A percentile compares a stretch with the other conserved stretches of the same genome.
These are phyloP conservation scores for Idaea aversata DNA, from an alignment of 2,888 invertebrate species.

Conservation along the genomic window DNA sequence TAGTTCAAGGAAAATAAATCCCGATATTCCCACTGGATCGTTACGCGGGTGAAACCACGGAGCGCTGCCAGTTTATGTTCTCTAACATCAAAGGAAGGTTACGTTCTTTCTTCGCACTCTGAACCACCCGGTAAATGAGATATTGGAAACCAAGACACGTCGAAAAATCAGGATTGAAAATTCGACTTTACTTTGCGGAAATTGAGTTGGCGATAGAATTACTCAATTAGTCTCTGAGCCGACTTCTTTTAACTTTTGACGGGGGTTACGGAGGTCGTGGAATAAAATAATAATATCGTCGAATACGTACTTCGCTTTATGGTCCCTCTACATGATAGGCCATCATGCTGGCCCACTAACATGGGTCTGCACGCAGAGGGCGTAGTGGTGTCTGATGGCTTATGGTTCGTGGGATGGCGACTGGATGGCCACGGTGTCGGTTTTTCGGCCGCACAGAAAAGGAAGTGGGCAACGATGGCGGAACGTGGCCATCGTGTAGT, in stretches of 20 bases:
- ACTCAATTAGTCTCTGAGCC: constrained; percentile 41
- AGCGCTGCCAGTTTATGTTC: background rate
- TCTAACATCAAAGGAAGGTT: background rate
- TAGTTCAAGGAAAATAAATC: too few relatives aligned
- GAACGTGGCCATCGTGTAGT: too few relatives aligned
- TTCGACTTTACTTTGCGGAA: constrained; percentile 29
- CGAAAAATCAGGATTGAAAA: constrained; percentile 37
- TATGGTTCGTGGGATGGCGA: too few relatives aligned
- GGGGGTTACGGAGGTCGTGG: constrained; percentile 11
- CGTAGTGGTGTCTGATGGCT: too few relatives aligned
- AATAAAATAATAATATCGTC: constrained; percentile 8
- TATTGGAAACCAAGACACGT: constrained; percentile 37
- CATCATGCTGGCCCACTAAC: too few relatives aligned
- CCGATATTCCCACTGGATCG: too few relatives aligned
- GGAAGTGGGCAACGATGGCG: too few relatives aligned
- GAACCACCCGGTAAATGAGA: constrained; percentile 35
- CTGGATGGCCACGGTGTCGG: too few relatives aligned
- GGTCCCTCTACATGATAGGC: too few relatives aligned
- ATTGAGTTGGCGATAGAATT: constrained; percentile 44
- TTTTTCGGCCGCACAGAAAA: too few relatives aligned
- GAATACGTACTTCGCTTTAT: background rate
- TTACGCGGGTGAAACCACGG: background rate
- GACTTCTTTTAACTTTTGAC: constrained; percentile 29
- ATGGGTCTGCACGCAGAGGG: too few relatives aligned
- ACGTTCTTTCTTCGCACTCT: constrained; percentile 15